phyloP scores from a whole-genome alignment of 2,113 vertebrate genomes.

The Cololabis saira region DNA sequence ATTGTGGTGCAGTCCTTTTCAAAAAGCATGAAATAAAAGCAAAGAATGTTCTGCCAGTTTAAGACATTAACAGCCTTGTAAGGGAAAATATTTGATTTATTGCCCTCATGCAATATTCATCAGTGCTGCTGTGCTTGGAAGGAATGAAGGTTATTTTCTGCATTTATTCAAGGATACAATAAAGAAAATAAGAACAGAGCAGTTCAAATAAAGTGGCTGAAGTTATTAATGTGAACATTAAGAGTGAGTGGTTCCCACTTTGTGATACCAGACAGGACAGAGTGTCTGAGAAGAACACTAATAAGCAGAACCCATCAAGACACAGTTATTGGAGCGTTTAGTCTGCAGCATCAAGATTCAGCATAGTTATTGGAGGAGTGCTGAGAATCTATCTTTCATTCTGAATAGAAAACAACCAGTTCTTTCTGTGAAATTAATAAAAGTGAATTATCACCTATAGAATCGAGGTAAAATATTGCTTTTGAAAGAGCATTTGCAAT shows the following conservation, averaged over 20 bases:
- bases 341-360: background rate
- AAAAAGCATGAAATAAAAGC: slow-evolving; percentile 17
- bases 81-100: slow-evolving; percentile 40
- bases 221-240: slow-evolving; percentile 45
- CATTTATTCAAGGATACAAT: slow-evolving; percentile 27
- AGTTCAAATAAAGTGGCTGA: slow-evolving; percentile 24
- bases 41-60: slow-evolving; percentile 20
- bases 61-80: slow-evolving; percentile 13
- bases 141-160: slow-evolving; percentile 23
- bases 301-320: slow-evolving; percentile 19
- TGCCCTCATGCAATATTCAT: slow-evolving; percentile 56
- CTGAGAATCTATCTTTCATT: slow-evolving; percentile 24
- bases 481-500: background rate
- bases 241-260: slow-evolving; percentile 27
- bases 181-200: slow-evolving; percentile 9
- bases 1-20: background rate
- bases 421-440: slow-evolving; percentile 22
- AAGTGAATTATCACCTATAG: slow-evolving; percentile 16
- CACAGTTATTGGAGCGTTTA: slow-evolving; percentile 14
- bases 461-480: background rate
- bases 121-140: slow-evolving; percentile 10
- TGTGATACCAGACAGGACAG: slow-evolving; percentile 19
- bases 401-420: slow-evolving; percentile 19
- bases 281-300: background rate
- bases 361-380: slow-evolving; percentile 10